Evolutionary conservation across 2,113 vertebrate genomes (phyloP), one percentile per base, ranked within the genome.

Genomic region (Notothenia rossii): DNA sequence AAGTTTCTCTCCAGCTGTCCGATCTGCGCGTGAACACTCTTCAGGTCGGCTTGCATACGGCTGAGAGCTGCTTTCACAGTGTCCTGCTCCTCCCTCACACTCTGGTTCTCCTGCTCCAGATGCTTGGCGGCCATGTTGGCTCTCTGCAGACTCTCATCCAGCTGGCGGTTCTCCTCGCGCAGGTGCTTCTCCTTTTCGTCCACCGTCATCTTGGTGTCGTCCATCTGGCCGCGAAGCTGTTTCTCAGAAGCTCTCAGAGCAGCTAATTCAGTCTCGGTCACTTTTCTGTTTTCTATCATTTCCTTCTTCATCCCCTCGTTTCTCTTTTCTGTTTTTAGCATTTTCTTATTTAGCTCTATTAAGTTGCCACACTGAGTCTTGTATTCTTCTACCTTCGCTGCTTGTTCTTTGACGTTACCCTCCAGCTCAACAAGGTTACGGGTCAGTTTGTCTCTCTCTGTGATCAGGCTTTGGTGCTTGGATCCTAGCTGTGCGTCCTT

Each of bases 111-210:
- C 22, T 93, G 62, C 55, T 94, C 93, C 25, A 97, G 91, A 53
- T 87, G 86, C 58, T 94, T 91, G 17, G 89, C 90, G 25, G 95
- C 92, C 75, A 93, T 90, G 2, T 67, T 77, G 49, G 95, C 90
- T 33, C 88, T 95, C 89, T 96, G 96, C 75, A 97, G 93, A 71
- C 93, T 95, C 90, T 97, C 95, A 82, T 97, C 94, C 77, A 98
- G 88, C 56, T 92, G 92, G 49, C 80, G 80, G 88, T 97, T 97
- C 82, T 96, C 93, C 8, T 81, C 89, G 2, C 86, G 88, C 8
- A 97, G 88, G 25, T 81, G 85, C 70, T 91, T 96, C 61, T 97
- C 96, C 75, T 92, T 95, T 72, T 94, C 88, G 58, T 94, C 94
- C 77, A 94, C 94, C 0, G 89, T 95, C 66, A 94, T 84, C 76